Evolutionary conservation across 2,797 vertebrate species (phyloP), one percentile per base, ranked within the genome.

Genomic region (Melanotaenia nigrans): DNA sequence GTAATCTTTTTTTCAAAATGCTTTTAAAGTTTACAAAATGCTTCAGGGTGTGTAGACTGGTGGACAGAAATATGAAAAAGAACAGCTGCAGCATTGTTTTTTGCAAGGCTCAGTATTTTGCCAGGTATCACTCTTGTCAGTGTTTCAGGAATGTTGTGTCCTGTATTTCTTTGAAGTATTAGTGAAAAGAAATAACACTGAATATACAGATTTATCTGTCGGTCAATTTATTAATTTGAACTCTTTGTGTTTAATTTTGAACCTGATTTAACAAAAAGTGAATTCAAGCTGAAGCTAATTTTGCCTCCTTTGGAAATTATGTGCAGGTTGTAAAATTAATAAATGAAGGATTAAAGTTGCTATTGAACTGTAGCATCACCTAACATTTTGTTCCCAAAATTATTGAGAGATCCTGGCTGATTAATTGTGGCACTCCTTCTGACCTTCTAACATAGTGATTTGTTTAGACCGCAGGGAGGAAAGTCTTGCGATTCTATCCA

Each of bases 401-500:
- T 73, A 86, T 75, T 73, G 73, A 86, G 56, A 68, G 61, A 45
- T 14, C 61, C 60, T 32, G n/a, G 45, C 77, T 81, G 86, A 87
- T 87, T 65, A 85, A 85, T 84, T 60, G 75, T 84, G 62, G 68
- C 79, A 78, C 76, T 77, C 57, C 33, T 79, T 78, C 66, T 85
- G 87, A 90, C 88, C 87, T 78, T 88, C 36, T 87, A 72, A 78
- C 75, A 77, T 74, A 68, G 75, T 71, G 82, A 91, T 90, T 73
- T 78, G 81, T 91, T 83, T 65, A 53, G 81, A 83, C 85, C 85
- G 84, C 64, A 65, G 84, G 78, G 78, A 88, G 81, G 59, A 64
- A 86, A 87, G 76, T 81, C 81, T 84, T 87, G 76, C 65, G 85
- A 92, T 92, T 89, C 81, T 79, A 85, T 79, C 89, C 86, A 78